Evolutionary conservation across 2,888 invertebrate species (phyloP).

Genomic region (Diarsia rubi): DNA sequence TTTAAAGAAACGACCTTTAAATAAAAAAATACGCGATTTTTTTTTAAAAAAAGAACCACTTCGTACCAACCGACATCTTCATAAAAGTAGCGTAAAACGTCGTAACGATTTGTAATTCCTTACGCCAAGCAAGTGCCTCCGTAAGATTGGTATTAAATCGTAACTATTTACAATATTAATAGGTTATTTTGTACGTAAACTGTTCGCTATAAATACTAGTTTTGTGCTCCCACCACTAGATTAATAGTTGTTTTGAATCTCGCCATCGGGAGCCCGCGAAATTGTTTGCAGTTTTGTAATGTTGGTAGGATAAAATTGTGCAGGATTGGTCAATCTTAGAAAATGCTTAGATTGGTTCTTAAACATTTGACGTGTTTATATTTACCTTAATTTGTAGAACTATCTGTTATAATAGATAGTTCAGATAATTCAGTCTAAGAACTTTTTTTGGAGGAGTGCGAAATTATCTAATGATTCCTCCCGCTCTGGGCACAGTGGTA

Average conservation of each 20-base stretch:
- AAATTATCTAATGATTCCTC: no score
- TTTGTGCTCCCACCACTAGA: conserved; percentile 67
- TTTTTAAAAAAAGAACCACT: conserved; percentile 29
- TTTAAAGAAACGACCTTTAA: neutral
- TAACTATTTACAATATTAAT: conserved; percentile 87
- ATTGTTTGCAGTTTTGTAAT: conserved; percentile 57
- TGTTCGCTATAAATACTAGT: conserved; percentile 80
- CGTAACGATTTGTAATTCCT: conserved; percentile 52
- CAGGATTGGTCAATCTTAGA: neutral
- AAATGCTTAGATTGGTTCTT: neutral
- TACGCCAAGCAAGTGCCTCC: conserved; percentile 43
- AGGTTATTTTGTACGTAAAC: conserved; percentile 83
- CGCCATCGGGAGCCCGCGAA: conserved; percentile 58
- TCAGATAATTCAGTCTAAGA: no score
- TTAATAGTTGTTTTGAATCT: conserved; percentile 75
- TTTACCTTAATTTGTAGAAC: neutral
- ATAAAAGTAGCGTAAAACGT: conserved; percentile 51
- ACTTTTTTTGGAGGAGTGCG: no score
- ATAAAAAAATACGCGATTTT: neutral
- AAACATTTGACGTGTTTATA: neutral
- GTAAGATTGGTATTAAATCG: conserved; percentile 78
- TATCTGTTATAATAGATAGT: no score
- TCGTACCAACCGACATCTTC: conserved; percentile 33
- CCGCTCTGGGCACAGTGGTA: no score
- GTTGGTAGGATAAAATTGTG: conserved; percentile 12